Evolutionary conservation across 1,140 invertebrate species (phyloP).

Genomic region (Phenacoccus solenopsis): DNA sequence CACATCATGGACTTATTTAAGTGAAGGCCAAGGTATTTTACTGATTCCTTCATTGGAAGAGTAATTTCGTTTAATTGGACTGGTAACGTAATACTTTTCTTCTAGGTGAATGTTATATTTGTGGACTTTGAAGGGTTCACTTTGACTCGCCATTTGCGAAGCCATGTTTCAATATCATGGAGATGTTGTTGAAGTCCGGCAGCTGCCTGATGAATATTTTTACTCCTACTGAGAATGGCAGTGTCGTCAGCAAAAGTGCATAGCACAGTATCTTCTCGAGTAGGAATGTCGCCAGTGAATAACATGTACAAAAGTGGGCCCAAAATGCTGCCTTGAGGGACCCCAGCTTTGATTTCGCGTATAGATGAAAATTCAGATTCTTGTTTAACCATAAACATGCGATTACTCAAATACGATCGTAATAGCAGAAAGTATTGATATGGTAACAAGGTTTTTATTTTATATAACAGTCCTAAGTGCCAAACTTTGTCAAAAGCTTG

Average conservation of each 20-base stretch:
- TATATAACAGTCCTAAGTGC: conserved; percentile 28
- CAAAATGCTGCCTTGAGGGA: conserved; percentile 31
- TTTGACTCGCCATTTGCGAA: conserved; percentile 29
- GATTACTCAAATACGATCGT: conserved; percentile 5
- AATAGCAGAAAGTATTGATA: not conserved
- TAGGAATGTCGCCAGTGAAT: conserved; percentile 31
- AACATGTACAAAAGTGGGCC: conserved; percentile 28
- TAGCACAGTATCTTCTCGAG: conserved; percentile 22
- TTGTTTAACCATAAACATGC: conserved; percentile 9
- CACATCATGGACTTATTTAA: conserved; percentile 16
- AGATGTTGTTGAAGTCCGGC: conserved; percentile 25
- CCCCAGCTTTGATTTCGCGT: conserved; percentile 21
- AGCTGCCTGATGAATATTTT: conserved; percentile 23
- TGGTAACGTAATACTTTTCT: not conserved
- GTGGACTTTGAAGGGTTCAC: conserved; percentile 26
- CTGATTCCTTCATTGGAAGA: not conserved
- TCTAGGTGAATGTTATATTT: conserved; percentile 5
- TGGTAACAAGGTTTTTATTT: not conserved
- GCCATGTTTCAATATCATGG: conserved; percentile 24
- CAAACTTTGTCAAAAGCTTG: conserved; percentile 31
- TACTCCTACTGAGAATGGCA: conserved; percentile 24
- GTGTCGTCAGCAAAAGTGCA: conserved; percentile 31
- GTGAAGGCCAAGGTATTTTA: conserved; percentile 20
- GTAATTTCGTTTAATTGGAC: not conserved
- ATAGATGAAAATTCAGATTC: not conserved